Evolutionary conservation across 2,113 vertebrate genomes (phyloP).

Genomic region (Lamprotornis superbus): DNA sequence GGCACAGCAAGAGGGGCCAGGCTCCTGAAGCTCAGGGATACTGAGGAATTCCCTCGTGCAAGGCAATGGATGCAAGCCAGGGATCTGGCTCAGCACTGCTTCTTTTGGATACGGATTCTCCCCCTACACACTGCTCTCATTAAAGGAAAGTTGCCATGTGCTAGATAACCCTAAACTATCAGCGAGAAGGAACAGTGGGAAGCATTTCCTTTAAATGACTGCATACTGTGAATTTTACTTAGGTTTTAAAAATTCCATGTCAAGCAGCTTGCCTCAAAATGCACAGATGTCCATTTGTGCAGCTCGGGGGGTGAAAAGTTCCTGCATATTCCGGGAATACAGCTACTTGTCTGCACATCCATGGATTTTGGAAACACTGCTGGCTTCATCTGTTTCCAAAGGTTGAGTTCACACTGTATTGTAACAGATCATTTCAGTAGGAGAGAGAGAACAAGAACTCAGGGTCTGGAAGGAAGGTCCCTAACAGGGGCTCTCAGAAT

Average conservation of each 20-base stretch:
- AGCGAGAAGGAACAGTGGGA: neutral
- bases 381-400: neutral
- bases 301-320: neutral
- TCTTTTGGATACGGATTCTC: neutral
- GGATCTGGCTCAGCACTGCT: neutral
- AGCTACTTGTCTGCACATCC: neutral
- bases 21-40: neutral
- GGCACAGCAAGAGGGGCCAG: neutral
- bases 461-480: neutral
- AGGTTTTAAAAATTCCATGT: neutral
- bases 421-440: neutral
- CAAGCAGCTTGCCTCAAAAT: neutral
- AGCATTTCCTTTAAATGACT: neutral
- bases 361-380: neutral
- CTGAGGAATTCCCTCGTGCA: neutral
- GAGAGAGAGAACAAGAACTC: neutral
- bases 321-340: neutral
- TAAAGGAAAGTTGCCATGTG: neutral
- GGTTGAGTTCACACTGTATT: neutral
- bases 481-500: neutral
- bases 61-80: neutral
- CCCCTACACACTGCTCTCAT: accelerated
- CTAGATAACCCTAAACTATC: neutral
- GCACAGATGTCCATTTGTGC: neutral
- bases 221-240: neutral